Evolutionary conservation across 2,888 invertebrate genomes (phyloP).

Genomic region (Drosophila kuntzei): DNA sequence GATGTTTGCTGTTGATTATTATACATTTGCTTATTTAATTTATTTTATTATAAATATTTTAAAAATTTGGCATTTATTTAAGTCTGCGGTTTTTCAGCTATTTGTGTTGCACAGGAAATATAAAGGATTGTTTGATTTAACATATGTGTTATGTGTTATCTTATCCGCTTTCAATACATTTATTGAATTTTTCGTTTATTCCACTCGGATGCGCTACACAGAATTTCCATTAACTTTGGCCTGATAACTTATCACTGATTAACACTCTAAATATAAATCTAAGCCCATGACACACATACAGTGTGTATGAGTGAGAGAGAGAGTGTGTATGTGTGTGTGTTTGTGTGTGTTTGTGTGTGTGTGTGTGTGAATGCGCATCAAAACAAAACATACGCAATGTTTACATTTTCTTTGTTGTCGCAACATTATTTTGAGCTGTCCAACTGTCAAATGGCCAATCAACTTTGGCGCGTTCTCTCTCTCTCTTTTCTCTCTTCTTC

Average conservation of each 20-base stretch:
- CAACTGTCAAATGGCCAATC: constrained; percentile 69
- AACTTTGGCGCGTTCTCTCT: constrained; percentile 47
- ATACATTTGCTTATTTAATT: constrained; percentile 33
- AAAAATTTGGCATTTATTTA: constrained; percentile 55
- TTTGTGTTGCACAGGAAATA: neutral
- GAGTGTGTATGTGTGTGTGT: neutral
- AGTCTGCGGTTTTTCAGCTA: constrained; percentile 42
- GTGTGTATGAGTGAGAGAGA: too few relatives aligned
- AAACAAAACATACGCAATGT: constrained; percentile 76
- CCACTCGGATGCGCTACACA: constrained; percentile 51
- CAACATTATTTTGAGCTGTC: constrained; percentile 52
- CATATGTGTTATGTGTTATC: neutral
- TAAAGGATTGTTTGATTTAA: constrained; percentile 3
- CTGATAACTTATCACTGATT: constrained; percentile 70
- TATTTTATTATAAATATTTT: constrained; percentile 26
- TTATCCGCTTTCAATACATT: constrained; percentile 30
- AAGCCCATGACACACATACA: constrained; percentile 37
- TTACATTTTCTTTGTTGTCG: constrained; percentile 77
- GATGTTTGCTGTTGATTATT: constrained; percentile 26
- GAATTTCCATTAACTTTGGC: constrained; percentile 48
- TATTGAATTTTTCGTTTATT: constrained; percentile 68
- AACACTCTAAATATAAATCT: constrained; percentile 50
- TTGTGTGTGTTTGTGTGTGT: constrained; percentile 5
- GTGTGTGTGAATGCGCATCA: constrained; percentile 57
- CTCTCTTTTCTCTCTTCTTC: constrained; percentile 18